Conservation (phyloP, 2,888 invertebrate species). For the Shargacucullia verbasci region DNA sequence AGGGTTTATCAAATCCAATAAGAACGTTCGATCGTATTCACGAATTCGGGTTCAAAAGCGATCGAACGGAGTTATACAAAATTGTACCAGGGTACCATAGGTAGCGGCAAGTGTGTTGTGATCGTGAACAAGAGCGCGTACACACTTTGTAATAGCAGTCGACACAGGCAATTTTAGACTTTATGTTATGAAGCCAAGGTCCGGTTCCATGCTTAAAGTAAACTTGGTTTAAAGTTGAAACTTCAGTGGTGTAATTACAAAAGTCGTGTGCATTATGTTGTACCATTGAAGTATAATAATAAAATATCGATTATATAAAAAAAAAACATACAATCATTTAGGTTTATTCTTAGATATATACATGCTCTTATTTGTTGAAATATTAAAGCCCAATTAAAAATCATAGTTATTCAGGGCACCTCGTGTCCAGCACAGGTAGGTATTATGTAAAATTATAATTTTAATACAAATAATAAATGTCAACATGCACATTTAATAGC, state of each 20-base stretch:
- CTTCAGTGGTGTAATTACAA: slow-evolving; percentile 4
- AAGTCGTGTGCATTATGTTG: neutral
- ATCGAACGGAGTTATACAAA: slow-evolving; percentile 65
- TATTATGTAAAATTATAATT: slow-evolving; percentile 65
- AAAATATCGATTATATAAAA: too few relatives aligned
- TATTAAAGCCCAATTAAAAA: slow-evolving; percentile 31
- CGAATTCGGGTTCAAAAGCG: slow-evolving; percentile 35
- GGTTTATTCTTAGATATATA: too few relatives aligned
- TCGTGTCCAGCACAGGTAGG: slow-evolving; percentile 17
- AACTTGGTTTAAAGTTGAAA: slow-evolving; percentile 4
- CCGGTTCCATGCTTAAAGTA: neutral
- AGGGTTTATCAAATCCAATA: neutral
- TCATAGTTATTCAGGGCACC: slow-evolving; percentile 45
- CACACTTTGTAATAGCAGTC: slow-evolving; percentile 10
- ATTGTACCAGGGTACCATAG: slow-evolving; percentile 71
- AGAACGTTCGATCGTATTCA: neutral
- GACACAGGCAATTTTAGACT: slow-evolving; percentile 8
- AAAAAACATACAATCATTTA: too few relatives aligned
- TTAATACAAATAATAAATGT: slow-evolving; percentile 76
- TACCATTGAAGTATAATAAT: too few relatives aligned
- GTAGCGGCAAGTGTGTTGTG: slow-evolving; percentile 16
- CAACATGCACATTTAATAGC: slow-evolving; percentile 74
- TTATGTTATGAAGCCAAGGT: fast-evolving
- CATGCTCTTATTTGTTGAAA: too few relatives aligned
- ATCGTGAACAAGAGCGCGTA: slow-evolving; percentile 1